Conservation (phyloP, 2,888 invertebrate species). For the Zele albiditarsus region DNA sequence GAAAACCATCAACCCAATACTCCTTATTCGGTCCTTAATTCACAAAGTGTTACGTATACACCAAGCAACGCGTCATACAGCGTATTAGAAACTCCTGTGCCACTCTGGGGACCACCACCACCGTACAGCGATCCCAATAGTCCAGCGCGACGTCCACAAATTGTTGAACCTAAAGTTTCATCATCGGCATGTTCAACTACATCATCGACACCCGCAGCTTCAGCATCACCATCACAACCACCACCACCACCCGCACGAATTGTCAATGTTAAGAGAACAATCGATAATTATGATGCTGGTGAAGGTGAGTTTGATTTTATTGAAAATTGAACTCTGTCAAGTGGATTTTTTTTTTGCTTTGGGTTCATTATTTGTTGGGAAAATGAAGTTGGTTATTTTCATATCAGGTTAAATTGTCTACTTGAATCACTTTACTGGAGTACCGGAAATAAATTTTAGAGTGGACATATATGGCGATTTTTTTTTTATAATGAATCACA, state of each 20-base stretch:
- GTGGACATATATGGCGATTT: no score
- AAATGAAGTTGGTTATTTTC: no score
- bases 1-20: conserved; percentile 68
- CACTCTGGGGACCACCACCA: conserved; percentile 90
- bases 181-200: conserved; percentile 67
- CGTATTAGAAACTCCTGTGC: conserved; percentile 66
- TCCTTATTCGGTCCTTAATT: conserved; percentile 76
- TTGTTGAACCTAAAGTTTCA: conserved; percentile 49
- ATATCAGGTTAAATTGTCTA: no score
- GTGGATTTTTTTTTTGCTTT: neutral
- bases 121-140: conserved; percentile 89
- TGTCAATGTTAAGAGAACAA: conserved; percentile 68
- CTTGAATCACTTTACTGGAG: no score
- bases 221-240: conserved; percentile 59
- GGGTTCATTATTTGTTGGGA: no score
- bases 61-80: conserved; percentile 67
- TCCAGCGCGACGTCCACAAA: conserved; percentile 75
- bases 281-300: conserved; percentile 71
- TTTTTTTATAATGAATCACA: no score
- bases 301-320: conserved; percentile 34
- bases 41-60: conserved; percentile 61
- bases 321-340: neutral
- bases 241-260: conserved; percentile 59
- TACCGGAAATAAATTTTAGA: no score
- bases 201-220: conserved; percentile 22